These are phyloP conservation scores for Biston betularia DNA, from an alignment of 2,888 invertebrate genomes.

Conservation along the genomic window DNA sequence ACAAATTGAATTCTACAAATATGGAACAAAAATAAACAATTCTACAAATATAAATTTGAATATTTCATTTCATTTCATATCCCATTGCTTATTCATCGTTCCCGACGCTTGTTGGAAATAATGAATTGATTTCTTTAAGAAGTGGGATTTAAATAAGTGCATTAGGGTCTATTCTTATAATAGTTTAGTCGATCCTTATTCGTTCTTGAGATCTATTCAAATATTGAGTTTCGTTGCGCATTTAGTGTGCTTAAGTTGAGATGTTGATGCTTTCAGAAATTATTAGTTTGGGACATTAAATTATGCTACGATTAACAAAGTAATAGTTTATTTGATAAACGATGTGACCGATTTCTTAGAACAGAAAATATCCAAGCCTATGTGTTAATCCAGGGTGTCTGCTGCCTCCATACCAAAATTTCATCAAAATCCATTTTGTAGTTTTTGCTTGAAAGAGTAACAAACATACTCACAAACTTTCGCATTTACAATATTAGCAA, in stretches of 20 bases:
- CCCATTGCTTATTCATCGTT: conserved; percentile 12
- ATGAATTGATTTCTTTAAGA: conserved; percentile 38
- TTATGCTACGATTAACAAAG: too few species aligned
- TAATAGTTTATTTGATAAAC: too few species aligned
- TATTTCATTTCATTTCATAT: not conserved
- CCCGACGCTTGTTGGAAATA: conserved; percentile 14
- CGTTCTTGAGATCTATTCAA: conserved; percentile 31
- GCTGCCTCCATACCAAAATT: too few species aligned
- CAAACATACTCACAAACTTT: too few species aligned
- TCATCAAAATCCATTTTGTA: too few species aligned
- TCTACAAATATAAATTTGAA: not conserved
- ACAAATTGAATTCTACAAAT: too few species aligned
- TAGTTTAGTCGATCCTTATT: conserved; percentile 18
- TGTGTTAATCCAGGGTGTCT: too few species aligned
- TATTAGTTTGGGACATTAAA: not conserved
- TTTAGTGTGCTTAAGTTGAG: conserved; percentile 3
- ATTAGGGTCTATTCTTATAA: conserved; percentile 22
- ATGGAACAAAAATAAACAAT: too few species aligned
- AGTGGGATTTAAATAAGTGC: conserved; percentile 29
- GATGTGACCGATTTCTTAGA: too few species aligned
- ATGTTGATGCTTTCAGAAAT: conserved; percentile 5
- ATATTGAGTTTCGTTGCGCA: conserved; percentile 23
- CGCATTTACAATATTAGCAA: too few species aligned
- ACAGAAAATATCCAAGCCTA: too few species aligned
- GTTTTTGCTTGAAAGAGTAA: too few species aligned